Evolutionary conservation across 2,797 vertebrate genomes (phyloP), one percentile per base, ranked within the genome.

Genomic region (Todus mexicanus): DNA sequence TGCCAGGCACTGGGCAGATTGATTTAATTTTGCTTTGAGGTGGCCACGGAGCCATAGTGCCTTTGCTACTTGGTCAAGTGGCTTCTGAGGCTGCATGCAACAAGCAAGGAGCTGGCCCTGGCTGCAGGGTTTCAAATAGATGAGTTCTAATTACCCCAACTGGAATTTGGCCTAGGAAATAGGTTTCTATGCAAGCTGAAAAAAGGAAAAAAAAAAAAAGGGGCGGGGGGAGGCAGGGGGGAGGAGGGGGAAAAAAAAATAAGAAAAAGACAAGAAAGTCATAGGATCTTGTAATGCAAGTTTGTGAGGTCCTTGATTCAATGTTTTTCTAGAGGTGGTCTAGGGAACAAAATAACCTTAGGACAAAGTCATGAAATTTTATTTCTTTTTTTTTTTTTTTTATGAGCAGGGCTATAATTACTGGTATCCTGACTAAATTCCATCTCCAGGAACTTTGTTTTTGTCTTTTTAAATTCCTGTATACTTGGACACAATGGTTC

Each of bases 1-100:
- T 18, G 22, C 50, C 37, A 31, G 17, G 38, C 51, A 48, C 29
- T 0, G 1, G 29, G 26, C 19, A 25, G 31, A 14, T 27, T 22
- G 17, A 14, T 72, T 33, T 45, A 12, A 8, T 71, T 45, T 53
- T 87, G 37, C 48, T 18, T 16, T 2, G 1, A n/a, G 31, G 12
- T 84, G 25, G 12, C 23, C 1, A 1, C 21, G 26, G 65, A 72
- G 63, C 45, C 0, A 0, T 33, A 21, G 35, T 4, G 2, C 18
- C 54, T 85, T 54, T 15, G 16, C 43, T 72, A 13, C 50, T 76
- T 25, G 37, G 10, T 40, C 53, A 47, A 23, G n/a, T 61, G 42
- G 5, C 53, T 81, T 43, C 80, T 40, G 33, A 86, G 31, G 43
- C 50, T 89, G 47, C 27, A 18, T 1, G 1, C 15, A 25, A 25